These are phyloP conservation scores for Lepisosteus osseus DNA, from an alignment of 2,113 vertebrate species.

Conservation along the genomic window DNA sequence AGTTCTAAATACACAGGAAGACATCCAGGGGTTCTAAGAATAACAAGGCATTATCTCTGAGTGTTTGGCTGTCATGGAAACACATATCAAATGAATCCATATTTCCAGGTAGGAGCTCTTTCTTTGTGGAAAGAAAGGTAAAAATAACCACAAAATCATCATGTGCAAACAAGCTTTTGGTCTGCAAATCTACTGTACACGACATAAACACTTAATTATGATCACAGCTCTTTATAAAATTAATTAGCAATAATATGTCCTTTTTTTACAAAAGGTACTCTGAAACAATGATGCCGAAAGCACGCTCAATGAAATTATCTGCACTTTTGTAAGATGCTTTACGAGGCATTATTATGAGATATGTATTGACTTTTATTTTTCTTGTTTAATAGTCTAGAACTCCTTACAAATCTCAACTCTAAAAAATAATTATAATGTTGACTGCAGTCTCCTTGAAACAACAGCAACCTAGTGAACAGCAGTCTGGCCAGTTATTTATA, in stretches of 20 bases:
- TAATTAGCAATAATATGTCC: not conserved
- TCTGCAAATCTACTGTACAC: not conserved
- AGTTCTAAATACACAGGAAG: slow-evolving; percentile 14
- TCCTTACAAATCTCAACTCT: not conserved
- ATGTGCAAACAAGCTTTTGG: not conserved
- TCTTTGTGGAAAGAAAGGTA: too few relatives aligned
- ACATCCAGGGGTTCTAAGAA: not conserved
- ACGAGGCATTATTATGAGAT: not conserved
- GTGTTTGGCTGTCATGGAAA: not conserved
- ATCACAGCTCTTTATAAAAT: not conserved
- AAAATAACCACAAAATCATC: too few relatives aligned
- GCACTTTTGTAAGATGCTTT: not conserved
- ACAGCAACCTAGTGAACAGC: not conserved
- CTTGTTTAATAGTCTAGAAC: slow-evolving; percentile 8
- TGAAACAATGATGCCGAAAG: too few relatives aligned
- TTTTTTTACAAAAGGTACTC: too few relatives aligned
- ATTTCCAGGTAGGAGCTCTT: too few relatives aligned
- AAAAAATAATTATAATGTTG: not conserved
- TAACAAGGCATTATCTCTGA: not conserved
- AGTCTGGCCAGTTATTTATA: not conserved
- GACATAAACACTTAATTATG: too few relatives aligned
- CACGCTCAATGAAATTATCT: not conserved
- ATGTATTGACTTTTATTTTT: not conserved
- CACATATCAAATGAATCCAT: too few relatives aligned
- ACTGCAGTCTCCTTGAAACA: slow-evolving; percentile 2